phyloP scores from a whole-genome alignment of 1,140 invertebrate genomes.

The Brachionus koreanus region DNA sequence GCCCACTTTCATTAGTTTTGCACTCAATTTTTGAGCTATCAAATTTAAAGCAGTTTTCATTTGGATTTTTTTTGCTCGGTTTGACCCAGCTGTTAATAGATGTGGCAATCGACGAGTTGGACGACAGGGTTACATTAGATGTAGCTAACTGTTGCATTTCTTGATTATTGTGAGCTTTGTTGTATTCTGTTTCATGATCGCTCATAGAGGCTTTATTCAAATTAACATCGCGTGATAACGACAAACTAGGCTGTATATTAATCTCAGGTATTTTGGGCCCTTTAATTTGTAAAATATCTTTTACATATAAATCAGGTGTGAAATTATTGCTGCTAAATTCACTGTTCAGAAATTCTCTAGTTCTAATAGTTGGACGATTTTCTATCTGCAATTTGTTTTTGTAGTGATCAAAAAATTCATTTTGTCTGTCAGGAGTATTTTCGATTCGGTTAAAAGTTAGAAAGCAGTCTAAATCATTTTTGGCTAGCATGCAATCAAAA shows the following conservation, averaged over 20 bases:
- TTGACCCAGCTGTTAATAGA: neutral
- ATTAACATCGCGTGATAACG: neutral
- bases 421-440: neutral
- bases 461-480: conserved; percentile 24
- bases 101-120: neutral
- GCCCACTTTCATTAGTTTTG: neutral
- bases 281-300: neutral
- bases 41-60: neutral
- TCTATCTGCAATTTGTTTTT: conserved; percentile 8
- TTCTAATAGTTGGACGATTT: neutral
- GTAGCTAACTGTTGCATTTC: neutral
- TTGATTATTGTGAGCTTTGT: neutral
- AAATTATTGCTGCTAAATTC: neutral
- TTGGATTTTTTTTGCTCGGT: neutral
- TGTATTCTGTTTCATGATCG: neutral
- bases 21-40: neutral
- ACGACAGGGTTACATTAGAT: conserved; percentile 33
- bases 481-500: neutral
- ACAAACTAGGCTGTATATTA: conserved; percentile 14
- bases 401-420: conserved; percentile 25
- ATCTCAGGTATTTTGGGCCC: neutral
- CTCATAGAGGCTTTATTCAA: conserved; percentile 3
- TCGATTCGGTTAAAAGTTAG: conserved; percentile 10
- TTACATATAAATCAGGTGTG: neutral
- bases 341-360: neutral